Base-by-base conservation (phyloP, 2,113 vertebrate species). In the Oxygymnocypris stewartii region DNA sequence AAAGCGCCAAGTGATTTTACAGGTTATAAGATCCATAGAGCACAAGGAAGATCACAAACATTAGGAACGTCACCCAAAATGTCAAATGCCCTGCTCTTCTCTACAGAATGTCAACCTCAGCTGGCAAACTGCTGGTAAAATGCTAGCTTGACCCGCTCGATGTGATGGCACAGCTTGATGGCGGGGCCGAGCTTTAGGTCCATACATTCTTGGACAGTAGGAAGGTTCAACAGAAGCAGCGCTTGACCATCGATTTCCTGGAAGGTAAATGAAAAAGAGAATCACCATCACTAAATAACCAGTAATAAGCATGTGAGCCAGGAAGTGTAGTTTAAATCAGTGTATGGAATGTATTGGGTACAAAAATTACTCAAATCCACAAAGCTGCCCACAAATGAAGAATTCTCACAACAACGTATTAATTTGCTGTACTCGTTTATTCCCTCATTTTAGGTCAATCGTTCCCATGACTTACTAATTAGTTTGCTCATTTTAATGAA, bases 161-260 rank as follows among this genome's bases (percentile, higher is more conserved):
- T 98, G 91, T 99, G 98, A 92, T 99, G 97, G 94, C 98, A 99
- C 89, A 99, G 96, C 93, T 98, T 99, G 91, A 99, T 98, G 89
- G 98, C 98, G 12, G 97, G 97, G 86, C 97, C 97, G 89, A 99
- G 93, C 92, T 99, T 99, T 92, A 99, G 96, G 93, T 99, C 97
- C 98, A 99, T 98, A 88, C 98, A 99, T 93, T 99, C 98, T 92
- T 99, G 98, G 88, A 99, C 96, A 0, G 98, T 99, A 10, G 98
- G 97, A 84, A 99, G 96, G 79, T 97, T 99, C 82, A 99, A 96
- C 89, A 99, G 95, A 86, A 99, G 95, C 84, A 99, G 94, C 4
- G 98, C 98, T 91, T 99, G 98, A 84, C 98, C 98, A n/a, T 99
- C 98, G 2, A 99, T 99, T 92, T 99, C 98, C 98, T 99, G 90